Evolutionary conservation across 64 coral and sea anemone genomes (phyloP).

Genomic region (Cladopsammia gracilis): DNA sequence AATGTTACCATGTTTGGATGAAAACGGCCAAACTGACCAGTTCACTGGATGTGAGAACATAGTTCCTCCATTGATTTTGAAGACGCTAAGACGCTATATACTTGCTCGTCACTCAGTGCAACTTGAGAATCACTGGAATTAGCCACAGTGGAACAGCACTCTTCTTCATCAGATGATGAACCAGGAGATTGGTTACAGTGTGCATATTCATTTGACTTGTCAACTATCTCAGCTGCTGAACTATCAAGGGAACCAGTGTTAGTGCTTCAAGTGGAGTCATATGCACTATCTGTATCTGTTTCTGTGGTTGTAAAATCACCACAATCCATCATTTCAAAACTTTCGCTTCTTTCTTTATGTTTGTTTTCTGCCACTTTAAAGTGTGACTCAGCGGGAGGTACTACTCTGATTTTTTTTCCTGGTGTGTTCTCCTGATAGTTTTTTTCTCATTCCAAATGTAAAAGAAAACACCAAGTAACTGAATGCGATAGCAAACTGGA

Average conservation of each 20-base stretch:
- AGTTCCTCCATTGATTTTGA: constrained; percentile 49
- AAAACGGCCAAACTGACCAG: constrained; percentile 33
- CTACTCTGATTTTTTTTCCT: constrained; percentile 56
- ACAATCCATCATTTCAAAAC: constrained; percentile 40
- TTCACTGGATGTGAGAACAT: constrained; percentile 45
- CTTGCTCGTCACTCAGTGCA: constrained; percentile 41
- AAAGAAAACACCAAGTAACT: constrained; percentile 51
- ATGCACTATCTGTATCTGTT: constrained; percentile 63
- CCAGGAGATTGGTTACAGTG: constrained; percentile 37
- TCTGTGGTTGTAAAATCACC: constrained; percentile 58
- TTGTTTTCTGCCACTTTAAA: constrained; percentile 44
- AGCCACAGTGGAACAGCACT: constrained; percentile 30
- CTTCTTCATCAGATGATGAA: constrained; percentile 61
- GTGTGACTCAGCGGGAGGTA: constrained; percentile 63
- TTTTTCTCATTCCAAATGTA: constrained; percentile 74
- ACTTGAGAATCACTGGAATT: constrained; percentile 18
- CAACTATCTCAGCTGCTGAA: constrained; percentile 44
- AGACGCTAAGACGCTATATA: constrained; percentile 23
- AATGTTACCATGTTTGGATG: constrained; percentile 59
- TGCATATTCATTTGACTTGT: constrained; percentile 48
- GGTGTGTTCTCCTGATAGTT: constrained; percentile 42
- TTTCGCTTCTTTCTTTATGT: constrained; percentile 52
- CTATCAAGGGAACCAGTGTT: constrained; percentile 52
- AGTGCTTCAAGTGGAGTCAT: constrained; percentile 53
- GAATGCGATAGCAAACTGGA: constrained; percentile 65